Evolutionary conservation across 2,888 invertebrate genomes (phyloP).

Genomic region (Prenolepis imparis): DNA sequence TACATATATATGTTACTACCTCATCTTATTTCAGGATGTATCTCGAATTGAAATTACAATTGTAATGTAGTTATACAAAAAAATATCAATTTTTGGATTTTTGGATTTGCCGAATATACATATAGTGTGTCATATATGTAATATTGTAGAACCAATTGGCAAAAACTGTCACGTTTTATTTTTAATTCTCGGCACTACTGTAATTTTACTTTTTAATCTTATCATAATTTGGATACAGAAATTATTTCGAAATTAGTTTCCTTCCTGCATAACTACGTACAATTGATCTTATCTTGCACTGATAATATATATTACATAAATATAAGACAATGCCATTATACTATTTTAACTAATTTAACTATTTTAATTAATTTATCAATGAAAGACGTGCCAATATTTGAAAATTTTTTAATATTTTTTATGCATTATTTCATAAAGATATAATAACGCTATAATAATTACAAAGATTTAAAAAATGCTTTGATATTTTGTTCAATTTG

Average conservation of each 20-base stretch:
- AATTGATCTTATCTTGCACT: conserved; percentile 7
- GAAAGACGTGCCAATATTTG: conserved; percentile 15
- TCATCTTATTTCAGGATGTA: neutral
- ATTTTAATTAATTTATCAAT: neutral
- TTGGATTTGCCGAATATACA: neutral
- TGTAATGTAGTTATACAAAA: neutral
- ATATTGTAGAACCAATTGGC: neutral
- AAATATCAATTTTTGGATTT: neutral
- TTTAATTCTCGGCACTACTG: neutral
- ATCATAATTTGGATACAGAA: neutral
- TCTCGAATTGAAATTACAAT: neutral
- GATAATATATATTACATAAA: neutral
- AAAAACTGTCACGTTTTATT: neutral
- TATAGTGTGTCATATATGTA: neutral
- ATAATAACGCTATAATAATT: neutral
- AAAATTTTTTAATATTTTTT: neutral
- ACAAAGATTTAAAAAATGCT: neutral
- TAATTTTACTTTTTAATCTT: neutral
- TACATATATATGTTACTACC: neutral
- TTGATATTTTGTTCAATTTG: neutral
- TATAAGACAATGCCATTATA: neutral
- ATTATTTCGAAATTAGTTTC: neutral
- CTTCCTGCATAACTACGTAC: neutral
- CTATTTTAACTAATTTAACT: no score
- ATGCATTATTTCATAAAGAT: neutral